These are phyloP conservation scores for Galbula dea DNA, from an alignment of 2,113 vertebrate species.

Conservation along the genomic window DNA sequence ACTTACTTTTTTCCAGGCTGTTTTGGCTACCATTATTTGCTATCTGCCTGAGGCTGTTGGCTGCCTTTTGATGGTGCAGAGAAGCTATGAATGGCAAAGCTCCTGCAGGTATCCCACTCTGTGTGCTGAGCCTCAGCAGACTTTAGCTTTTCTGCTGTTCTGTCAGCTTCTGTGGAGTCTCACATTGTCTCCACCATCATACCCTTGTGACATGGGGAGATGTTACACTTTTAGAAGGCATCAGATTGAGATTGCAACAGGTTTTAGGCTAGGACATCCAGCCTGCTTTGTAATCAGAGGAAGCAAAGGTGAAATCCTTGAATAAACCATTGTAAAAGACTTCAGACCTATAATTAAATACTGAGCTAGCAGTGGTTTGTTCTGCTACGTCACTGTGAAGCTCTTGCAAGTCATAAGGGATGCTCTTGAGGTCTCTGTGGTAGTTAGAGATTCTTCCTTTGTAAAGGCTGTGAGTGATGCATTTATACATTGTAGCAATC, in stretches of 20 bases:
- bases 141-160: not conserved
- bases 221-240: not conserved
- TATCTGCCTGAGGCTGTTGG: not conserved
- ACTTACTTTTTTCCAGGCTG: not conserved
- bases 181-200: not conserved
- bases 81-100: not conserved
- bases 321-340: not conserved
- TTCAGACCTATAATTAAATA: not conserved
- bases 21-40: not conserved
- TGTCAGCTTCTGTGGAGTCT: not conserved
- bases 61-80: not conserved
- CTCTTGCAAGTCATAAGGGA: not conserved
- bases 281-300: not conserved
- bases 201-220: fast-evolving
- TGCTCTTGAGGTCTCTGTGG: not conserved
- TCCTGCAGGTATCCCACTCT: not conserved
- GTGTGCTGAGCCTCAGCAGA: not conserved
- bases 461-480: not conserved
- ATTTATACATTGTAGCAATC: not conserved
- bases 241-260: not conserved
- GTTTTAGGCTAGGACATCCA: not conserved
- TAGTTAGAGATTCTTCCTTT: not conserved
- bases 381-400: not conserved
- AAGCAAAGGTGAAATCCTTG: not conserved
- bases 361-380: not conserved